Percentiles rank a stretch among this genome's conserved stretches.
phyloP scores from a whole-genome alignment of 2,797 vertebrate species.

The Syndactyla subalaris region DNA sequence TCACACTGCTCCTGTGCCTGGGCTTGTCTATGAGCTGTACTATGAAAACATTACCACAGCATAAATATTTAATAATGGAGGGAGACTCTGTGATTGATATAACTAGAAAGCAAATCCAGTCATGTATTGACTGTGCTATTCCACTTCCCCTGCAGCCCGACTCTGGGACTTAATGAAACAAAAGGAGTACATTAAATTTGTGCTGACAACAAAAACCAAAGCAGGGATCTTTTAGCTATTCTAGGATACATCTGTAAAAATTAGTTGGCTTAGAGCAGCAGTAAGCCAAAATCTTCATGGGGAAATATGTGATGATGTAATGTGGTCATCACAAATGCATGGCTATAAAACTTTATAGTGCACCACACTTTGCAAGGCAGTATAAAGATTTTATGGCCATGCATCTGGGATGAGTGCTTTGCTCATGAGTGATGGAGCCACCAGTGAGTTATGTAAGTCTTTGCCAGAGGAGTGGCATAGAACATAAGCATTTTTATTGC shows the following conservation, averaged over 20 bases:
- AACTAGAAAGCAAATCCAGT: conserved; percentile 53
- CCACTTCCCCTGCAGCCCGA: conserved; percentile 7
- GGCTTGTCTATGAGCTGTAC: neutral
- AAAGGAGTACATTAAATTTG: conserved; percentile 40
- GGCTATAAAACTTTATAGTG: conserved; percentile 30
- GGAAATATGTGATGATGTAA: conserved; percentile 37
- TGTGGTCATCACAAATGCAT: conserved; percentile 34
- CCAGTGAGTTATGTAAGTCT: conserved; percentile 9
- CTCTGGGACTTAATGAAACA: conserved; percentile 36
- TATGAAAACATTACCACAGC: conserved; percentile 11
- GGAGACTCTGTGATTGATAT: conserved; percentile 29
- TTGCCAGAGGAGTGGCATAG: neutral
- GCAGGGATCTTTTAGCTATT: neutral
- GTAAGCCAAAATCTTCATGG: conserved; percentile 14
- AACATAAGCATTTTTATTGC: neutral
- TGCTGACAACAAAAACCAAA: neutral
- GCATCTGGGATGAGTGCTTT: conserved; percentile 37
- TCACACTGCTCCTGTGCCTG: neutral
- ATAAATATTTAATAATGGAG: conserved; percentile 47
- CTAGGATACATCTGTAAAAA: neutral
- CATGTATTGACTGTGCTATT: neutral
- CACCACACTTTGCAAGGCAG: neutral
- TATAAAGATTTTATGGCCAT: conserved; percentile 39
- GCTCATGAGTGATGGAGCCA: conserved; percentile 10
- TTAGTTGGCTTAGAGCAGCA: neutral